Evolutionary conservation across 2,797 vertebrate species (phyloP).

Genomic region (Allobates femoralis): DNA sequence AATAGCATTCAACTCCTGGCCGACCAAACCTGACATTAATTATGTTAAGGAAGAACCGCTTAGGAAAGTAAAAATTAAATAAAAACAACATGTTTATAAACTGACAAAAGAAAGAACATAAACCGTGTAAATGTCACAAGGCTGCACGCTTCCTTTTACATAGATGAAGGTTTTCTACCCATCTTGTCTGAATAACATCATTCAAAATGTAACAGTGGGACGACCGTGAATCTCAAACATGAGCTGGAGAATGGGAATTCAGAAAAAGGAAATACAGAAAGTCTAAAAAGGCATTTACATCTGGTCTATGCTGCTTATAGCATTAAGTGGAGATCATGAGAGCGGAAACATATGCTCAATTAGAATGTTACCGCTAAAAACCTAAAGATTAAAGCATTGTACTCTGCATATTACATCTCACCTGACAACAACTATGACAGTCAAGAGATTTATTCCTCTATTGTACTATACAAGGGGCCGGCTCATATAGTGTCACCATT

Average conservation of each 20-base stretch:
- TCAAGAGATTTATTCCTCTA: not conserved
- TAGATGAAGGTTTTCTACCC: not conserved
- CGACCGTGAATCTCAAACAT: not conserved
- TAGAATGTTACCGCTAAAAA: not conserved
- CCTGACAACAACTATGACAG: not conserved
- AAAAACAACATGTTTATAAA: conserved; percentile 1
- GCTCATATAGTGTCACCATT: not conserved
- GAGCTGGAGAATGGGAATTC: not conserved
- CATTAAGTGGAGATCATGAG: not conserved
- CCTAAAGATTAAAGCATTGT: not conserved
- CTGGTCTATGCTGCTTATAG: not conserved
- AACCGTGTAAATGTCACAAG: conserved; percentile 14
- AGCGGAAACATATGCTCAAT: not conserved
- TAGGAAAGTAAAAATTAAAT: not conserved
- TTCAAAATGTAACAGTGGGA: not conserved
- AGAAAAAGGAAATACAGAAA: not conserved
- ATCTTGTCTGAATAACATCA: not conserved
- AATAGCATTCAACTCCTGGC: conserved; percentile 96
- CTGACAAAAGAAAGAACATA: conserved; percentile 2
- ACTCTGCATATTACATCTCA: not conserved
- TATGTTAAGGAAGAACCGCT: conserved; percentile 82
- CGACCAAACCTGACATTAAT: conserved; percentile 86
- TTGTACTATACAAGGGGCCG: not conserved
- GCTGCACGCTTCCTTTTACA: not conserved
- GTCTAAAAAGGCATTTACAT: not conserved